Conservation (phyloP, 2,113 vertebrate genomes). For the Indicator indicator region DNA sequence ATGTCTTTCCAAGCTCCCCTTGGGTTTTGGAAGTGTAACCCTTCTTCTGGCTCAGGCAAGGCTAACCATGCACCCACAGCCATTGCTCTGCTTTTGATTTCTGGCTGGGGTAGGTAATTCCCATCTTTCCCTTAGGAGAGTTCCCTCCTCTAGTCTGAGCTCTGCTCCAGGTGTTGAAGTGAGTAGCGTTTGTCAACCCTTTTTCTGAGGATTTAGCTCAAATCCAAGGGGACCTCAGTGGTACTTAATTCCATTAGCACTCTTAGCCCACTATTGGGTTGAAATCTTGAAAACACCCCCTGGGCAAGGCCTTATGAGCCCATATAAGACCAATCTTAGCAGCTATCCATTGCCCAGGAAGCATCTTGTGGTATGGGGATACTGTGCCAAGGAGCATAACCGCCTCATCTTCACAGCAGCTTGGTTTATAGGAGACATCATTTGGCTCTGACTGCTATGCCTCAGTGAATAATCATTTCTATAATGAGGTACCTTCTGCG, state of each 20-base stretch:
- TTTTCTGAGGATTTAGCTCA: background rate
- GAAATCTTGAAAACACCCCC: background rate
- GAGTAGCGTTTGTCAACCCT: background rate
- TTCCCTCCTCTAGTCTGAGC: background rate
- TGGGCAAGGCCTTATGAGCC: background rate
- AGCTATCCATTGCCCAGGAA: background rate
- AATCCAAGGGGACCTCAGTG: background rate
- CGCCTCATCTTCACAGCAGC: background rate
- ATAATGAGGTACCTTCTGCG: background rate
- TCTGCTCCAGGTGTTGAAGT: background rate
- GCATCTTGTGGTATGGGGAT: background rate
- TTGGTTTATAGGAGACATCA: background rate
- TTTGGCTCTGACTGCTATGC: background rate
- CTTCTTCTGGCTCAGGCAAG: background rate
- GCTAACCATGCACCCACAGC: rapidly evolving
- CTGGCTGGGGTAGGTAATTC: background rate
- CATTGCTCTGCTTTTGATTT: background rate
- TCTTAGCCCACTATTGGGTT: background rate
- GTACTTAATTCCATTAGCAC: background rate
- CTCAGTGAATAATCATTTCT: background rate
- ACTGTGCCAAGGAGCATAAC: background rate
- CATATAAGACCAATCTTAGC: background rate
- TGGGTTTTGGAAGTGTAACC: background rate
- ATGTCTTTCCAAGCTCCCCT: background rate
- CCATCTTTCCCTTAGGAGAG: background rate